Evolutionary conservation across 2,888 invertebrate species (phyloP), one percentile per base, ranked within the genome.

Genomic region (Cheilosia soror): DNA sequence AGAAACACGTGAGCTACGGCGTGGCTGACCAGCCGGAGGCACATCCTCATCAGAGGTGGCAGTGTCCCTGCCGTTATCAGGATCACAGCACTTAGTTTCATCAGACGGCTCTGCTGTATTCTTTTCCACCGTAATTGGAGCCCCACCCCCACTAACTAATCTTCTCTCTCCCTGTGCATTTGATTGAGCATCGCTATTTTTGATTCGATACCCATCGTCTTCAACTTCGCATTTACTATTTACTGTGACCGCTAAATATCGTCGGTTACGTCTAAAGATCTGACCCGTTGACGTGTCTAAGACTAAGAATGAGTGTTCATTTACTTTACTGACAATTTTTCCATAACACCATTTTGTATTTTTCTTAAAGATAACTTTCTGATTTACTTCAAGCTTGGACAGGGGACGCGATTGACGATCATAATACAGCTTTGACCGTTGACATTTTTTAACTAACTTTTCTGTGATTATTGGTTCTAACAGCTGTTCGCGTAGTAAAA

Each of bases 311-410:
- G 33, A 49, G 33, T 49, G 63, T n/a, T 44, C 62, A 25, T 65
- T 65, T 15, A 49, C 49, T 49, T 53, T 13, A 53, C 68, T 53
- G 53, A 55, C 68, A 40, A 68, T 40, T 55, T n/a, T 68, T 53
- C 53, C 31, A 53, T 68, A 55, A 68, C 53, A 55, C 55, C 68
- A 53, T 68, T 53, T 53, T 25, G 53, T 55, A 68, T 68, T 68
- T 20, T 53, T 68, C 29, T 55, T 42, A 53, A 68, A 68, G 25
- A 68, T 42, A n/a, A 68, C 37, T 68, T 5, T 71, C 29, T 58
- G 71, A 7, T 58, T 57, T 47, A 71, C 47, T 13, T 51, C 68
- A 68, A 55, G 53, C 29, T 27, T 53, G 57, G 27, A 69, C 69
- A 69, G 25, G 33, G 58, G 20, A 31, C 55, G 27, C 29, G 65